Evolutionary conservation across 2,888 invertebrate genomes (phyloP).

Genomic region (Teleiodes luculella): DNA sequence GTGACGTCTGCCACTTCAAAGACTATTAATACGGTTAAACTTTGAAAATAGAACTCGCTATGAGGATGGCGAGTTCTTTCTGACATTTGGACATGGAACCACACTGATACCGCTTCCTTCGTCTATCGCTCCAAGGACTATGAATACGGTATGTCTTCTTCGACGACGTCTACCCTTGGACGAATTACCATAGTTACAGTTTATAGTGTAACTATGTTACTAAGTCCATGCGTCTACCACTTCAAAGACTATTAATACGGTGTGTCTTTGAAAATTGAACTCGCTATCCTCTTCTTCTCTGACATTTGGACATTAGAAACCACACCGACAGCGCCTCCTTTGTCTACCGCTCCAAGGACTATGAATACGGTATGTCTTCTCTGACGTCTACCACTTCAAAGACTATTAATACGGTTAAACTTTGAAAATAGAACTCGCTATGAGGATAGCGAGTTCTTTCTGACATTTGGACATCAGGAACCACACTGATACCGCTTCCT

Average conservation of each 20-base stretch:
- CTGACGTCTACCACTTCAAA: not conserved
- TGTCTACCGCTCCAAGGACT: constrained; percentile 64
- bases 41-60: not conserved
- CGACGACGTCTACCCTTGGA: too few species aligned
- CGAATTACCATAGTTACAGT: too few species aligned
- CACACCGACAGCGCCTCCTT: constrained; percentile 44
- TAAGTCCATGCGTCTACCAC: too few species aligned
- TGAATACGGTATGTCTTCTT: constrained; percentile 58
- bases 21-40: too few species aligned
- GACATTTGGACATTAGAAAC: constrained; percentile 55
- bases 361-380: constrained; percentile 61
- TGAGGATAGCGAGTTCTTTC: not conserved
- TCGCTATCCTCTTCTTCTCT: not conserved
- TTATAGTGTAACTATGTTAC: too few species aligned
- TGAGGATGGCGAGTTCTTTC: not conserved
- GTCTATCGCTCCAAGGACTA: constrained; percentile 67
- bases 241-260: too few species aligned
- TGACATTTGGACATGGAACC: too few species aligned
- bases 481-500: constrained; percentile 41
- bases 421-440: not conserved
- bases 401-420: too few species aligned
- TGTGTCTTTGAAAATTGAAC: too few species aligned
- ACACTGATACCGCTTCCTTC: constrained; percentile 43
- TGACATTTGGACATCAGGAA: too few species aligned
- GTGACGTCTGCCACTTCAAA: not conserved